Percentiles rank a stretch among this genome's conserved stretches.
These are phyloP conservation scores for Drosophila fungiperda DNA, from an alignment of 2,888 invertebrate species.

Conservation along the genomic window DNA sequence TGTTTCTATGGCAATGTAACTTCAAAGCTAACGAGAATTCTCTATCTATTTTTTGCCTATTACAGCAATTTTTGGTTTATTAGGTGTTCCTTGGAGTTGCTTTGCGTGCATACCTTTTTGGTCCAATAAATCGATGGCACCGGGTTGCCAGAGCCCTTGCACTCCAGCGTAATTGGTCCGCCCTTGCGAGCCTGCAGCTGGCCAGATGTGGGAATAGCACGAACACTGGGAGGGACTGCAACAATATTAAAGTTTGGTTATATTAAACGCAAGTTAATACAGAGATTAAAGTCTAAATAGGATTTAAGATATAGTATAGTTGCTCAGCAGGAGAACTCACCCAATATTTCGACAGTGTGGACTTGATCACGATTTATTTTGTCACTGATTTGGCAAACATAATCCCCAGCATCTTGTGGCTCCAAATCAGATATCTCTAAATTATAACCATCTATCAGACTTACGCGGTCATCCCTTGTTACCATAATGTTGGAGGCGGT, in stretches of 20 bases:
- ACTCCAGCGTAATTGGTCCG: slow-evolving; percentile 89
- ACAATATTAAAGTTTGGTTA: neutral
- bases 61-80: neutral
- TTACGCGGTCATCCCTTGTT: slow-evolving; percentile 89
- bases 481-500: slow-evolving; percentile 91
- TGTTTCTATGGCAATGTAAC: neutral
- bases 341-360: slow-evolving; percentile 90
- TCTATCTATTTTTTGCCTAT: neutral
- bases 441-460: slow-evolving; percentile 90
- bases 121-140: slow-evolving; percentile 90
- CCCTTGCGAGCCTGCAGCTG: slow-evolving; percentile 89
- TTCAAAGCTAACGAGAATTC: slow-evolving; percentile 9
- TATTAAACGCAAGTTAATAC: neutral
- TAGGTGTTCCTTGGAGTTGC: neutral
- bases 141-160: slow-evolving; percentile 90
- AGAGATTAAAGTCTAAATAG: neutral
- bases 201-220: slow-evolving; percentile 88
- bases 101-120: slow-evolving; percentile 81
- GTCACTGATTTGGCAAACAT: slow-evolving; percentile 91
- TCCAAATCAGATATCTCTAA: slow-evolving; percentile 90
- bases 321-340: slow-evolving; percentile 70
- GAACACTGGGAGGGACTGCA: slow-evolving; percentile 89
- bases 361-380: slow-evolving; percentile 89
- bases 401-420: slow-evolving; percentile 89
- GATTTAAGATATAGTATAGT: neutral